A percentile compares a stretch with the other conserved stretches of the same genome.
These are phyloP conservation scores for Machimus atricapillus DNA, from an alignment of 2,888 invertebrate genomes.

Conservation along the genomic window DNA sequence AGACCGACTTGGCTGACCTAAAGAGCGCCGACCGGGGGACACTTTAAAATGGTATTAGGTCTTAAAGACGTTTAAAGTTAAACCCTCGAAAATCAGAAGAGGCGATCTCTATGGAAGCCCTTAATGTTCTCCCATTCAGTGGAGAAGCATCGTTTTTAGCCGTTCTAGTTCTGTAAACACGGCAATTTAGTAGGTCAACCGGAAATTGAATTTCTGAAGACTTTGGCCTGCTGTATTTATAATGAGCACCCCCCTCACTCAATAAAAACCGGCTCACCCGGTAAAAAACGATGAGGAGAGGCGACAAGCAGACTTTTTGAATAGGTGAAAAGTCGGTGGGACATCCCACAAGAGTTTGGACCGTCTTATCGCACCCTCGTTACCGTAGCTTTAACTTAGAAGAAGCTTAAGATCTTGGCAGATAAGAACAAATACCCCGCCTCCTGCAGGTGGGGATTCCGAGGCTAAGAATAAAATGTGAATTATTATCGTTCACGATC, in stretches of 20 bases:
- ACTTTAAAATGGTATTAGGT: background rate
- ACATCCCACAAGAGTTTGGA: background rate
- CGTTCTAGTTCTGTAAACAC: conserved; percentile 10
- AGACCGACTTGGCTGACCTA: background rate
- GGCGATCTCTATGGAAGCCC: background rate
- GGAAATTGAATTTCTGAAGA: conserved; percentile 22
- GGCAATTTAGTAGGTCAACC: conserved; percentile 23
- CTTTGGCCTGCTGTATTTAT: conserved; percentile 1
- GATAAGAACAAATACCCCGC: background rate
- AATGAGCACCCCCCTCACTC: background rate
- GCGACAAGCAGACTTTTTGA: background rate
- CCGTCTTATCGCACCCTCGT: background rate
- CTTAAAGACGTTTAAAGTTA: background rate
- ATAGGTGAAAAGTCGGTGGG: background rate
- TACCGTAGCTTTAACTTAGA: background rate
- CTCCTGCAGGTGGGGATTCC: background rate
- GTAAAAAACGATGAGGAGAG: background rate
- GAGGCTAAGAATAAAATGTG: background rate
- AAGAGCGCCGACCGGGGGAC: background rate
- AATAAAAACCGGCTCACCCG: background rate
- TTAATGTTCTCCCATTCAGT: background rate
- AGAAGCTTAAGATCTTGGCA: background rate
- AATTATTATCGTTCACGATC: background rate
- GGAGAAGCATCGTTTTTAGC: background rate
- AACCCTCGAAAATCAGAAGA: background rate